Conservation (phyloP, 2,888 invertebrate genomes). For the Formica aserva region DNA sequence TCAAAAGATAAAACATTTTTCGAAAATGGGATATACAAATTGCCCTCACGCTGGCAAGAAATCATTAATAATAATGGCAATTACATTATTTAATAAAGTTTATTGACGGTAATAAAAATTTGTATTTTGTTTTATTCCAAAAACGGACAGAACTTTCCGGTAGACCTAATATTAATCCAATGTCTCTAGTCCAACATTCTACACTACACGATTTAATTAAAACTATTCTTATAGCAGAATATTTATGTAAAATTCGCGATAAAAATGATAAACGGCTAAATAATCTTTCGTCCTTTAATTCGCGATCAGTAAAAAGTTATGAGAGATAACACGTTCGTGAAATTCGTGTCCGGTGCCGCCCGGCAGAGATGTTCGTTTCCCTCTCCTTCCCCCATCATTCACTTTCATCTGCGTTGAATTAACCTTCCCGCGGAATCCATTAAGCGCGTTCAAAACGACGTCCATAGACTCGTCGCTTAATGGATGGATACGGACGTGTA, state of each 20-base stretch:
- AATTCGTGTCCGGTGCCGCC: conserved; percentile 10
- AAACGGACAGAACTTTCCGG: too few relatives aligned
- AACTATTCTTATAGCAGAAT: background rate
- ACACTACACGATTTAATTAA: background rate
- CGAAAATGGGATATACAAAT: too few relatives aligned
- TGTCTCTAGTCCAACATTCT: background rate
- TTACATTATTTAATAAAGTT: too few relatives aligned
- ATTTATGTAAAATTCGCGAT: background rate
- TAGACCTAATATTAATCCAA: background rate
- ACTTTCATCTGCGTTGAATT: conserved; percentile 57
- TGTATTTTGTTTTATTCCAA: too few relatives aligned
- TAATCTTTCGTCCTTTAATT: background rate
- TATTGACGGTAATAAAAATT: too few relatives aligned
- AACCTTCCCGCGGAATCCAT: conserved; percentile 59
- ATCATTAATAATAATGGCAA: too few relatives aligned
- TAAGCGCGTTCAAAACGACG: conserved; percentile 61
- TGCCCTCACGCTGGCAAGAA: too few relatives aligned
- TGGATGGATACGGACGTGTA: conserved; percentile 63
- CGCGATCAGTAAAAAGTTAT: conserved; percentile 14
- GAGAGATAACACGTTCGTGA: conserved; percentile 22
- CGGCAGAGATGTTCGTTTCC: conserved; percentile 42
- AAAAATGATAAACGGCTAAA: background rate
- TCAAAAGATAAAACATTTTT: too few relatives aligned
- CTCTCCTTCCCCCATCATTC: conserved; percentile 33
- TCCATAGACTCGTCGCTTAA: conserved; percentile 58